Evolutionary conservation across 2,113 vertebrate genomes (phyloP).

Genomic region (Poeciliopsis retropinna): DNA sequence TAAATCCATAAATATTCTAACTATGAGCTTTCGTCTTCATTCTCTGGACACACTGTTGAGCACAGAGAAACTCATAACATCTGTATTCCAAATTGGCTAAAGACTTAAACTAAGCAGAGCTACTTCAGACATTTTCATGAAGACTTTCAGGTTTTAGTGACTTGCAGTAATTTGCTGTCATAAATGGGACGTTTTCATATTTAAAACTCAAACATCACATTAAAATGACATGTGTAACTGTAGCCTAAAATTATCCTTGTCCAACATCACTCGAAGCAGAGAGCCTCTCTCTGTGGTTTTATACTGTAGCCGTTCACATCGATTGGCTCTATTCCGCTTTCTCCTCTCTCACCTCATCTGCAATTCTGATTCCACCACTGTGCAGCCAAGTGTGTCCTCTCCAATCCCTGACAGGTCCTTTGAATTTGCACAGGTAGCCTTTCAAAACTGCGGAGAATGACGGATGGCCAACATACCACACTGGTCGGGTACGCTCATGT

Average conservation of each 20-base stretch:
- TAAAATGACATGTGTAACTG: constrained; percentile 45
- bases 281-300: constrained; percentile 38
- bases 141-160: constrained; percentile 1
- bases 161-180: constrained; percentile 36
- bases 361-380: constrained; percentile 75
- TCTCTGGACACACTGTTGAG: not conserved
- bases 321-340: constrained; percentile 49
- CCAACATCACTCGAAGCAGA: constrained; percentile 24
- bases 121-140: constrained; percentile 11
- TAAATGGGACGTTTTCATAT: constrained; percentile 22
- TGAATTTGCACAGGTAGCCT: constrained; percentile 68
- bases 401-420: constrained; percentile 76
- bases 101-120: not conserved
- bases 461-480: constrained; percentile 64
- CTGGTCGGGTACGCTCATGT: constrained; percentile 75
- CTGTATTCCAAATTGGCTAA: constrained; percentile 8
- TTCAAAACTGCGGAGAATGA: constrained; percentile 65
- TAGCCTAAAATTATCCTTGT: constrained; percentile 43
- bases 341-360: constrained; percentile 61
- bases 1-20: constrained; percentile 27
- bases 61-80: constrained; percentile 22
- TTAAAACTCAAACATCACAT: constrained; percentile 30
- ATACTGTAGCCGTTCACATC: constrained; percentile 39
- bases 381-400: constrained; percentile 71
- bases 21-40: constrained; percentile 10